These are phyloP conservation scores for Aphidius ervi DNA, from an alignment of 1,140 invertebrate species.

Conservation along the genomic window DNA sequence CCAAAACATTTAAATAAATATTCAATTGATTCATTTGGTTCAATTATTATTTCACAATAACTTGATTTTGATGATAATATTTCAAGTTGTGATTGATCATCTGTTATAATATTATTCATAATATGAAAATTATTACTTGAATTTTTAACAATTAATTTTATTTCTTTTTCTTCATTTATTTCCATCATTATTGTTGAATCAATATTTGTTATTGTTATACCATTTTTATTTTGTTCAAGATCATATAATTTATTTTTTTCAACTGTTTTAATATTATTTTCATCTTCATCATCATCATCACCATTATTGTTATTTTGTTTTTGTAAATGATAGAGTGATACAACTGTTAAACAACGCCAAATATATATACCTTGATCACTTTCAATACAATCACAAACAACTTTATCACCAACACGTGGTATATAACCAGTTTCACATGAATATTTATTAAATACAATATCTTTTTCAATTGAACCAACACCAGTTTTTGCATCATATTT, in stretches of 20 bases:
- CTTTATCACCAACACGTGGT: slow-evolving; percentile 56
- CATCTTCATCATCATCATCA: background rate
- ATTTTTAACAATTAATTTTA: slow-evolving; percentile 43
- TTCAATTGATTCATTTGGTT: slow-evolving; percentile 35
- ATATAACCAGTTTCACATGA: slow-evolving; percentile 53
- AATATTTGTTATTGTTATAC: slow-evolving; percentile 44
- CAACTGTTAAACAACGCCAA: slow-evolving; percentile 61
- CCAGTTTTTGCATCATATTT: slow-evolving; percentile 48
- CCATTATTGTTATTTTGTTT: slow-evolving; percentile 3
- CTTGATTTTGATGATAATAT: too few relatives aligned
- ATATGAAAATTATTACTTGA: slow-evolving; percentile 32
- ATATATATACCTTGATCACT: slow-evolving; percentile 58
- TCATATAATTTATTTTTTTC: slow-evolving; percentile 19
- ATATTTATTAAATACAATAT: slow-evolving; percentile 56
- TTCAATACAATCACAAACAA: slow-evolving; percentile 62
- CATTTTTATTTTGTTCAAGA: slow-evolving; percentile 42
- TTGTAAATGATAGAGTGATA: slow-evolving; percentile 30
- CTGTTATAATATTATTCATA: slow-evolving; percentile 1
- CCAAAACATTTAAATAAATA: slow-evolving; percentile 51
- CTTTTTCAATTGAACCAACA: slow-evolving; percentile 52
- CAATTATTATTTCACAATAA: slow-evolving; percentile 32
- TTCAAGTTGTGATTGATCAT: too few relatives aligned
- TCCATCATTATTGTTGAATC: slow-evolving; percentile 39
- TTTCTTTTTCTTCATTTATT: slow-evolving; percentile 39
- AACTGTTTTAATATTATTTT: slow-evolving; percentile 9